These are phyloP conservation scores for Sialia sialis DNA, from an alignment of 2,113 vertebrate species.

Conservation along the genomic window DNA sequence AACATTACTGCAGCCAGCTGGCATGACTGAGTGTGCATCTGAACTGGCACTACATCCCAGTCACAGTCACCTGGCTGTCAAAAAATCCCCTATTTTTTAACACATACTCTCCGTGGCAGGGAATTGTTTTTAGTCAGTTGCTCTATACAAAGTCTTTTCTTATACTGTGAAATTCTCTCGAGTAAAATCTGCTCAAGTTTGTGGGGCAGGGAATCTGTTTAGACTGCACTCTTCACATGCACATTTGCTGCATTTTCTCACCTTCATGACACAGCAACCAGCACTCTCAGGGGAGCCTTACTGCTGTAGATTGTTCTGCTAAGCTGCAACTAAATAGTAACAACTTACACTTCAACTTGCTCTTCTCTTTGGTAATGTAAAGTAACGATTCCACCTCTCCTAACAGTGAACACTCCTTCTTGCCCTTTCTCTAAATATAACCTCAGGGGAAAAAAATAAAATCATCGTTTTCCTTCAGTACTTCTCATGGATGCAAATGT, in stretches of 20 bases:
- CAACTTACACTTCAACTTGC: background rate
- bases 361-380: background rate
- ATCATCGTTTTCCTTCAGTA: background rate
- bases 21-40: accelerated
- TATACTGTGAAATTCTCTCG: background rate
- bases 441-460: background rate
- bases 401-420: background rate
- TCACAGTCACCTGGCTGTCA: background rate
- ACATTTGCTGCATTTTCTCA: background rate
- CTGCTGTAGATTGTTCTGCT: background rate
- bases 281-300: background rate
- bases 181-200: background rate
- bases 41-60: no score
- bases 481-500: background rate
- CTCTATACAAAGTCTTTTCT: background rate
- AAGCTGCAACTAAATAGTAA: background rate
- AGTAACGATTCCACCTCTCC: background rate
- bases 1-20: background rate
- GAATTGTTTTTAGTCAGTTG: background rate
- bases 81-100: background rate
- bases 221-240: background rate
- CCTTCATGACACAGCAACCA: background rate
- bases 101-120: background rate
- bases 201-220: background rate
- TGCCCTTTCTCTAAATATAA: background rate